Base-by-base conservation (phyloP, 2,888 invertebrate genomes). In the Eubasilissa splendida region DNA sequence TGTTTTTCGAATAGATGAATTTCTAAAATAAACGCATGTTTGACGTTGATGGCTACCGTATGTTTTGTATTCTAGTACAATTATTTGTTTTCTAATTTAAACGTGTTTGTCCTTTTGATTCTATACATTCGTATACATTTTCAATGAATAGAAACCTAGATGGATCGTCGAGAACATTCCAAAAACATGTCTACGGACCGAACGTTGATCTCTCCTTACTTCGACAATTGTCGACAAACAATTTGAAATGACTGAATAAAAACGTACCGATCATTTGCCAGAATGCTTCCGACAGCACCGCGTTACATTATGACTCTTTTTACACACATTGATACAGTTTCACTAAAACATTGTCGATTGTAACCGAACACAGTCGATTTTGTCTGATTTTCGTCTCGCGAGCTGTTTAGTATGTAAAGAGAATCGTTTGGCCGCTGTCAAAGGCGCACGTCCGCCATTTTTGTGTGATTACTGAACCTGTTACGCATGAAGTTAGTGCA, bases 121-220 rank as follows among this genome's bases (percentile, higher is more conserved):
- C 1, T 22, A 22, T 22, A 22, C 1, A 22, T 22, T 22, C 22
- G 1, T 22, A 22, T 22, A 22, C 22, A 42, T 42, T 42, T 42
- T 42, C 42, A 42, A 7, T 50, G n/a, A 42, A 33, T n/a, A 66
- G 2, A n/a, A 12, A 42, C n/a, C n/a, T 65, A 65, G 31, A 63
- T 63, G 5, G 8, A 65, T 0, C 31, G 33, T 4, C 33, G 10
- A 65, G 65, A 31, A 65, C 31, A 65, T 65, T 14, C 14, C 9
- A n/a, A 73, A 31, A 33, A 56, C 58, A 56, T 73, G 56, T 33
- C 50, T n/a, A n/a, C 77, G 71, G 53, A 2, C 71, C 77, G 60
- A 33, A 54, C 71, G 53, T 78, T 78, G 71, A 71, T 63, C 5
- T 78, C 60, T 7, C 63, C 75, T 63, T 71, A n/a, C 14, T 22